A percentile compares a stretch with the other conserved stretches of the same genome.
phyloP scores from a whole-genome alignment of 2,797 vertebrate genomes.

The Catharus ustulatus region DNA sequence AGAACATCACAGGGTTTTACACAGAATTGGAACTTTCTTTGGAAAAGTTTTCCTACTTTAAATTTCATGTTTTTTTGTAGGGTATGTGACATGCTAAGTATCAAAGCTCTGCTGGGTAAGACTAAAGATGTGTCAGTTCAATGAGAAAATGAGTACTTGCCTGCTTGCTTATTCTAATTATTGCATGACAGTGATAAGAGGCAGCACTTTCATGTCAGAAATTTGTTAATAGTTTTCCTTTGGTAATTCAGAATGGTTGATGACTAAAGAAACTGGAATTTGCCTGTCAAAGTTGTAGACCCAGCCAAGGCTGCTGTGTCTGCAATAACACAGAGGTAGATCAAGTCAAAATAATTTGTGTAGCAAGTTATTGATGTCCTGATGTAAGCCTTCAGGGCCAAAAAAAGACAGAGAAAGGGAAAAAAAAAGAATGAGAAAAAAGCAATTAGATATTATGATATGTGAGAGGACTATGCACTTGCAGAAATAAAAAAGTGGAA shows the following conservation, averaged over 20 bases:
- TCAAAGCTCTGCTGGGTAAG: background rate
- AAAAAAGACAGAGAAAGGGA: background rate
- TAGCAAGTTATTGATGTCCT: background rate
- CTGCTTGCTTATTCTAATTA: conserved; percentile 6
- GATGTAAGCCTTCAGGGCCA: background rate
- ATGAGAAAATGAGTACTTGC: conserved; percentile 13
- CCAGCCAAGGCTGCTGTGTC: background rate
- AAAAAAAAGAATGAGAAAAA: background rate
- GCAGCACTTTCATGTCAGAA: conserved; percentile 16
- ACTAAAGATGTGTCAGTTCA: background rate
- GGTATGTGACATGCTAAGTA: background rate
- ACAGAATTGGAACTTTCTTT: background rate
- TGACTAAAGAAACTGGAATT: conserved; percentile 33
- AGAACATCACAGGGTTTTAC: background rate
- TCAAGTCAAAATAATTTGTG: background rate
- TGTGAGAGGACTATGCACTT: background rate
- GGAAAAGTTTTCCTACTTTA: background rate
- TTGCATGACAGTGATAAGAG: conserved; percentile 16
- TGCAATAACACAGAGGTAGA: background rate
- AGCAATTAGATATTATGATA: background rate
- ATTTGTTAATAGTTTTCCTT: conserved; percentile 39
- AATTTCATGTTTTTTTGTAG: background rate
- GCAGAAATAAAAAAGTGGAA: background rate
- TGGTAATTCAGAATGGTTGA: conserved; percentile 11
- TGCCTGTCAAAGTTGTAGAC: conserved; percentile 31